Percentiles rank a stretch among this genome's conserved stretches.
These are phyloP conservation scores for Himalopsyche phryganea DNA, from an alignment of 1,140 invertebrate species.

Conservation along the genomic window DNA sequence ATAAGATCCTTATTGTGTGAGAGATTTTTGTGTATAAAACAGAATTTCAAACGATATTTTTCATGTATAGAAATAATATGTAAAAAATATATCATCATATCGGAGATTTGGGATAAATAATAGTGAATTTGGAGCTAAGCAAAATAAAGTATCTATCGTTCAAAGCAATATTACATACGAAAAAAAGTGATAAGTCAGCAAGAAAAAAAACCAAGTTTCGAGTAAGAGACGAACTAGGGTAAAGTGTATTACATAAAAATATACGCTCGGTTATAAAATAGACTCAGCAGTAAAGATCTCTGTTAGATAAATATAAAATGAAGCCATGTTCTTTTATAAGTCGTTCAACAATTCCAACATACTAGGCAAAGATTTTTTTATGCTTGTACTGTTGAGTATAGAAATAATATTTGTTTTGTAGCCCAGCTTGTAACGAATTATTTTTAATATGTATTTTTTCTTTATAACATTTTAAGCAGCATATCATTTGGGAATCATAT, in stretches of 20 bases:
- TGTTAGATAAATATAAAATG: slow-evolving; percentile 18
- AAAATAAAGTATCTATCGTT: neutral
- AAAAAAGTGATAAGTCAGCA: slow-evolving; percentile 28
- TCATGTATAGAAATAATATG: neutral
- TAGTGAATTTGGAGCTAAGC: neutral
- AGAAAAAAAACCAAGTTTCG: neutral
- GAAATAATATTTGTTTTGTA: too few relatives aligned
- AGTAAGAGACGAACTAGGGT: slow-evolving; percentile 5
- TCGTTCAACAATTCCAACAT: slow-evolving; percentile 6
- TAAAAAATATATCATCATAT: neutral
- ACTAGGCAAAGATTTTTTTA: too few relatives aligned
- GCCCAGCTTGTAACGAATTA: too few relatives aligned
- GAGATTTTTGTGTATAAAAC: too few relatives aligned
- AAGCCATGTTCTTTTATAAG: neutral
- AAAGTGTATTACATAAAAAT: slow-evolving; percentile 18
- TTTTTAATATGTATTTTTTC: too few relatives aligned
- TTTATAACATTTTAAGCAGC: too few relatives aligned
- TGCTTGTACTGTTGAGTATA: too few relatives aligned
- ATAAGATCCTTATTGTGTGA: too few relatives aligned
- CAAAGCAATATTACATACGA: slow-evolving; percentile 1
- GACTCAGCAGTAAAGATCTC: slow-evolving; percentile 1
- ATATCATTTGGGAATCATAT: too few relatives aligned
- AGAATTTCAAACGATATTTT: too few relatives aligned
- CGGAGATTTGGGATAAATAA: neutral
- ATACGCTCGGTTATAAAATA: neutral